A percentile compares a stretch with the other conserved stretches of the same genome.
These are phyloP conservation scores for Orientallactaga bullata DNA, from an alignment of 2,113 vertebrate species.

Conservation along the genomic window DNA sequence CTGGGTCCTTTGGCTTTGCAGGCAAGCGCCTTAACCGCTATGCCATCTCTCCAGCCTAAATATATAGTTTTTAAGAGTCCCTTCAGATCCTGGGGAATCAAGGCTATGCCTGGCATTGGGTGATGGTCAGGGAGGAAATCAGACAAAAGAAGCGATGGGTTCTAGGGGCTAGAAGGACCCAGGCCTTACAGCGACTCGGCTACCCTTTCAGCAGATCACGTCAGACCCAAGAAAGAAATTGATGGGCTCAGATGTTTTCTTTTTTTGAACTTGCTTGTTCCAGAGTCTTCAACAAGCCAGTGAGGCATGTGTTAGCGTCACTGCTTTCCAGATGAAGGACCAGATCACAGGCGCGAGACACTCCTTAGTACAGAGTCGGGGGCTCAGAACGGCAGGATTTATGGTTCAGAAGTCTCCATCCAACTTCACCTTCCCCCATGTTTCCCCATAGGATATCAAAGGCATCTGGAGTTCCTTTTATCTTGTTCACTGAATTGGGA, in stretches of 20 bases:
- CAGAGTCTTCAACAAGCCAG: fast-evolving
- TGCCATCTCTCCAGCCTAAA: no score
- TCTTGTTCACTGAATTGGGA: not conserved
- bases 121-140: no score
- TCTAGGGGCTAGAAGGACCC: not conserved
- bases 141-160: not conserved
- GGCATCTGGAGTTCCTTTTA: not conserved
- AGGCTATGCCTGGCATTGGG: not conserved
- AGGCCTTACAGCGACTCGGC: fast-evolving
- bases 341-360: no score
- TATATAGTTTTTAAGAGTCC: no score
- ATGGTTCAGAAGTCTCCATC: not conserved
- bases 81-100: not conserved
- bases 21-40: no score
- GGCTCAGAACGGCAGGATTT: not conserved
- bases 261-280: not conserved
- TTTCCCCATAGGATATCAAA: not conserved
- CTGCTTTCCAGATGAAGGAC: not conserved
- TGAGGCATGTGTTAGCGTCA: fast-evolving
- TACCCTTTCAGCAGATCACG: not conserved
- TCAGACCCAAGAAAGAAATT: not conserved
- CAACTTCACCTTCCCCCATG: fast-evolving
- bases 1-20: no score
- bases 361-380: not conserved
- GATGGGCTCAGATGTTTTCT: not conserved